These are phyloP conservation scores for Hapalemur alaotrensis DNA, from an alignment of 2,797 vertebrate species.

Conservation along the genomic window DNA sequence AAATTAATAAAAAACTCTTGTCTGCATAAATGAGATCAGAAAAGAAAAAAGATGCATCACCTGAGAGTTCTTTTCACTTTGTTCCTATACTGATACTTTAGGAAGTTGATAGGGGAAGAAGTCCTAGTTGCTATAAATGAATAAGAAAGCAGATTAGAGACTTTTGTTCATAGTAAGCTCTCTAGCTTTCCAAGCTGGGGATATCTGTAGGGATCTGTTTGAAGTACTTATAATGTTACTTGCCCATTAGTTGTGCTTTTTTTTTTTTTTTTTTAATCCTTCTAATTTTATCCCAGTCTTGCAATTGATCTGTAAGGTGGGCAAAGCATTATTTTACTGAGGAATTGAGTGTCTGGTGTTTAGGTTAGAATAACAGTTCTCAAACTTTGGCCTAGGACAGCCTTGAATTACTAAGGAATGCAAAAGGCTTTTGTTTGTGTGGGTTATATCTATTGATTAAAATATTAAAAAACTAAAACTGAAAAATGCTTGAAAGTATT, in stretches of 20 bases:
- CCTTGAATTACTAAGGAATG: neutral
- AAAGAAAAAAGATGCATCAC: neutral
- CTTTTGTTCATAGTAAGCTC: neutral
- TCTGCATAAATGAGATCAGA: neutral
- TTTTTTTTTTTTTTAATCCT: neutral
- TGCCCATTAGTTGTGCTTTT: neutral
- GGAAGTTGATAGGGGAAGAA: neutral
- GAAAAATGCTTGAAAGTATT: neutral
- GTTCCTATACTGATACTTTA: neutral
- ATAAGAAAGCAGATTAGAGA: constrained; percentile 9
- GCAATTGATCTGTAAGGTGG: neutral
- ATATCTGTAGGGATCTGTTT: neutral
- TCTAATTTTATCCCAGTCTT: neutral
- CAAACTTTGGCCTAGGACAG: neutral
- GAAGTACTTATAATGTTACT: neutral
- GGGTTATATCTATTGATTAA: neutral
- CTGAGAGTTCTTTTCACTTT: neutral
- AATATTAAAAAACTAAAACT: neutral
- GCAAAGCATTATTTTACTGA: neutral
- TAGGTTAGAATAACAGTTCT: neutral
- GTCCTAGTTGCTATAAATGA: neutral
- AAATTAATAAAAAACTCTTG: neutral
- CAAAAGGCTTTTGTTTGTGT: neutral
- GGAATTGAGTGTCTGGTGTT: neutral
- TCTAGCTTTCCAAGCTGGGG: neutral